Evolutionary conservation across 2,888 invertebrate species (phyloP).

Genomic region (Endomychus coccineus): DNA sequence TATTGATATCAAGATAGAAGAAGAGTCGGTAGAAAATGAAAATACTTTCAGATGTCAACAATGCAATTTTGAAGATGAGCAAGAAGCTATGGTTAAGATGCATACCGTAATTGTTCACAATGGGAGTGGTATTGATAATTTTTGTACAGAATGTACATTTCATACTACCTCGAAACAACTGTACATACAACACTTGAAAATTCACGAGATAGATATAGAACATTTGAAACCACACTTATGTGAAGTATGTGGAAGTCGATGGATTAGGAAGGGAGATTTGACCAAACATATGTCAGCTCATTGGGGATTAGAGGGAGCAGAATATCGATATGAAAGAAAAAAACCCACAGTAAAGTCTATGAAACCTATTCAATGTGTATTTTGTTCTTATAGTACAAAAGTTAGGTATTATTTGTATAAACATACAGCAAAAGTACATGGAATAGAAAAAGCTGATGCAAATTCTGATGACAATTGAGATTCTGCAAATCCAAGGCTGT

Average conservation of each 20-base stretch:
- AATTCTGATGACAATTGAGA: no score
- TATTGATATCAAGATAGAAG: no score
- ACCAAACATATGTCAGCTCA: constrained; percentile 12
- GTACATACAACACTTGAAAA: constrained; percentile 12
- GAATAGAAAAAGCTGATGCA: no score
- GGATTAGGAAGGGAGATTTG: constrained; percentile 13
- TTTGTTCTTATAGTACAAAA: constrained; percentile 12
- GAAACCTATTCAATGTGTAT: constrained; percentile 12
- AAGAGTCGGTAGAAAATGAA: no score
- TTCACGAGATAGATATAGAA: constrained; percentile 11
- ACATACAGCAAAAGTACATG: constrained; percentile 17
- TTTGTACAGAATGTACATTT: constrained; percentile 12
- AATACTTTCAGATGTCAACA: no score
- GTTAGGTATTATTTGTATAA: constrained; percentile 16
- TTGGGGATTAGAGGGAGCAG: no score
- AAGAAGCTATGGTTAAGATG: constrained; percentile 8
- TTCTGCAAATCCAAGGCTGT: no score
- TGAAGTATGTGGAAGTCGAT: constrained; percentile 11
- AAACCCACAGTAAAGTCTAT: no score
- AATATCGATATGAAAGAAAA: no score
- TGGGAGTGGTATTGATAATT: constrained; percentile 9
- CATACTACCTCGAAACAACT: constrained; percentile 11
- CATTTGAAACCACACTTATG: constrained; percentile 12
- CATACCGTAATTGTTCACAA: constrained; percentile 11
- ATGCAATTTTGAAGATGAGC: constrained; percentile 4